Evolutionary conservation across 1,140 invertebrate species (phyloP).

Genomic region (Heterodera schachtii): DNA sequence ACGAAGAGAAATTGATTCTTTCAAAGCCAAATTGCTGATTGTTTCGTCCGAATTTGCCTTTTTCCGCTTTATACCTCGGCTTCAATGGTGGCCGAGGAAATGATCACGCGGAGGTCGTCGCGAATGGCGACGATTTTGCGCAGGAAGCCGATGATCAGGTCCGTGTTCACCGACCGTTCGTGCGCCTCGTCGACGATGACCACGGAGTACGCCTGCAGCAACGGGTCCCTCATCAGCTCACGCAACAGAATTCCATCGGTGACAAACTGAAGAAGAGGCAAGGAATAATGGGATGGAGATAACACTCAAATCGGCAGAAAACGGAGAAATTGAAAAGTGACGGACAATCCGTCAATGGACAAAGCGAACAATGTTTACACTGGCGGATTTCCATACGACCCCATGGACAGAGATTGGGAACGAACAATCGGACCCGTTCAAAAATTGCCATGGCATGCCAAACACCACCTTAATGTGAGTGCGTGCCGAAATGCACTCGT

Average conservation of each 20-base stretch:
- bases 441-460: too few relatives aligned
- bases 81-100: conserved; percentile 93
- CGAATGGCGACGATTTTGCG: conserved; percentile 92
- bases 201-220: conserved; percentile 66
- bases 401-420: too few relatives aligned
- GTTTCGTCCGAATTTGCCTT: too few relatives aligned
- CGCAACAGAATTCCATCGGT: conserved; percentile 57
- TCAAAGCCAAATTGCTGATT: too few relatives aligned
- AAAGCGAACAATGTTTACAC: too few relatives aligned
- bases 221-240: conserved; percentile 49
- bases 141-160: conserved; percentile 93
- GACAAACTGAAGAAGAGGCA: conserved; percentile 76
- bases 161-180: conserved; percentile 88
- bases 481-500: conserved; percentile 73
- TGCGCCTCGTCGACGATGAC: conserved; percentile 96
- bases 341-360: too few relatives aligned
- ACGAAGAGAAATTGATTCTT: too few relatives aligned
- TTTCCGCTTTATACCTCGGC: conserved; percentile 69
- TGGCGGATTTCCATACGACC: too few relatives aligned
- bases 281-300: too few relatives aligned
- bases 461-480: conserved; percentile 81
- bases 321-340: too few relatives aligned
- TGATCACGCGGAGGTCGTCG: conserved; percentile 87
- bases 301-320: too few relatives aligned
- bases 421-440: too few relatives aligned